Base-by-base conservation (phyloP, 2,888 invertebrate genomes). In the Seira ritae region DNA sequence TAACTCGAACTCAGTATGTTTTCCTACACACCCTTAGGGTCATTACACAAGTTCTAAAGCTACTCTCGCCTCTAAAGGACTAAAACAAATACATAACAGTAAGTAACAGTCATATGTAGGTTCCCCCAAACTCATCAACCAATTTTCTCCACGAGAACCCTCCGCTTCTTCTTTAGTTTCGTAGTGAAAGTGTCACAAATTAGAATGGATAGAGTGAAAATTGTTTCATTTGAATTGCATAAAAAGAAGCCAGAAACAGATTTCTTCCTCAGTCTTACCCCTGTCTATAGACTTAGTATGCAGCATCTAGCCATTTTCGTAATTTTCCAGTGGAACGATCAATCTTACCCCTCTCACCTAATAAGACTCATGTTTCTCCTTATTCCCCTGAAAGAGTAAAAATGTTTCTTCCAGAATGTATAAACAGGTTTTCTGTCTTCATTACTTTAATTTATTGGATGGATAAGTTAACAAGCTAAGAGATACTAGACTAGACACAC, bases 401-500 rank as follows among this genome's bases (percentile, higher is more conserved):
- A 3, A n/a, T 3, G 50, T 12, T 50, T 8, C 31, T 31, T 31
- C 8, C 31, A 50, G 50, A 12, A 50, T 3, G 50, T 12, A 50
- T 15, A 50, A 50, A 50, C 50, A n/a, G 50, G 50, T 12, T 50
- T n/a, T 50, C 50, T n/a, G 50, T 50, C 50, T 50, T 50, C 50
- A 50, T 50, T 50, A 50, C 12, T 50, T 50, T 50, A 50, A 50
- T 50, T 50, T 50, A 50, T 50, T 50, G 50, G 50, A 50, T 50
- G 50, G 50, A 50, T 50, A n/a, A n/a, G 50, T n/a, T 50, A 50
- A 50, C 31, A 31, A 50, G 50, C 50, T 8, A 50, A 12, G n/a
- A 31, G 15, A 50, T 31, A 31, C 31, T 31, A 31, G 31, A 31
- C 50, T n/a, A 42, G 42, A 42, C 42, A n/a, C n/a, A n/a, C n/a